Evolutionary conservation across 2,888 invertebrate genomes (phyloP).

Genomic region (Cantharis flavilabris): DNA sequence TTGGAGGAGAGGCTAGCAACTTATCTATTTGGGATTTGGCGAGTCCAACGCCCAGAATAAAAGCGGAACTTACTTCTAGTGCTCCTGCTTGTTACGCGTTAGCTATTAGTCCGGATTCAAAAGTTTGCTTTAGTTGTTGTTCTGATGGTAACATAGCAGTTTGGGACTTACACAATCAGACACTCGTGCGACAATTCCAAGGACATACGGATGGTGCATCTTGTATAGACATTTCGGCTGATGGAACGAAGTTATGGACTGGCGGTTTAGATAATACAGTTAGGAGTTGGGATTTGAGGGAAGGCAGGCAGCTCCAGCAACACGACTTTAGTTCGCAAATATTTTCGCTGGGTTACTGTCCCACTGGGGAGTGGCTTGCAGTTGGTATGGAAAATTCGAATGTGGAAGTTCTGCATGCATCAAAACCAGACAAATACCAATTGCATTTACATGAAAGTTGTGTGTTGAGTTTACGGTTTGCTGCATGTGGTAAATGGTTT

Average conservation of each 20-base stretch:
- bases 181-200: constrained; percentile 86
- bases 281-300: constrained; percentile 87
- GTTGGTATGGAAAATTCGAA: constrained; percentile 97
- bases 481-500: constrained; percentile 95
- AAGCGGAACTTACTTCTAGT: constrained; percentile 90
- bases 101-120: constrained; percentile 93
- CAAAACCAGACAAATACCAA: constrained; percentile 93
- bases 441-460: constrained; percentile 95
- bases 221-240: constrained; percentile 93
- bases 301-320: constrained; percentile 89
- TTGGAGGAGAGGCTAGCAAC: constrained; percentile 94
- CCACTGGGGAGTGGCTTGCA: constrained; percentile 93
- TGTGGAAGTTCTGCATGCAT: constrained; percentile 88
- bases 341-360: constrained; percentile 94
- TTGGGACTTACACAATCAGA: constrained; percentile 94
- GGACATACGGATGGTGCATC: constrained; percentile 96
- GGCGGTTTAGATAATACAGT: constrained; percentile 95
- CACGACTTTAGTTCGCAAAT: constrained; percentile 93
- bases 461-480: constrained; percentile 90
- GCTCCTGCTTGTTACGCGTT: constrained; percentile 98
- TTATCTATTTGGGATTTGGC: constrained; percentile 95
- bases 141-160: constrained; percentile 98
- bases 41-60: constrained; percentile 87
- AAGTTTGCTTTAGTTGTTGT: constrained; percentile 97
- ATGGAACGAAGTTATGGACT: constrained; percentile 93